Percentiles rank a stretch among this genome's conserved stretches.
Conservation (phyloP, 1,140 invertebrate species). For the Zaprionus kolodkinae region DNA sequence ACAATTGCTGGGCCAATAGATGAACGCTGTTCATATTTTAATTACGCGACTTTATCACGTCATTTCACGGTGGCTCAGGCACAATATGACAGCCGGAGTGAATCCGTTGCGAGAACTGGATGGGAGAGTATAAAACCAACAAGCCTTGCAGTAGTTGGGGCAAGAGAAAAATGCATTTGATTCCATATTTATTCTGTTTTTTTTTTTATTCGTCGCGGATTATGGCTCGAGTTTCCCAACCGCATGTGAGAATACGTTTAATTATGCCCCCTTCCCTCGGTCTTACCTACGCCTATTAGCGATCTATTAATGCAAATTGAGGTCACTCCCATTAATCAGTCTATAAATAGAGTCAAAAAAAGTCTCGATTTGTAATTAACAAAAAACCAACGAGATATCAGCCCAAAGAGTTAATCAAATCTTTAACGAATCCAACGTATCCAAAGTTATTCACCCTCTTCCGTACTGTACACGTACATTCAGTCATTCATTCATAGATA, state of each 20-base stretch:
- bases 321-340: constrained; percentile 42
- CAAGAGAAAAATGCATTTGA: background rate
- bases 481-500: background rate
- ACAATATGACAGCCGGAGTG: constrained; percentile 53
- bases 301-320: constrained; percentile 23
- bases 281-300: constrained; percentile 21
- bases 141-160: background rate
- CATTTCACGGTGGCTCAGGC: constrained; percentile 63
- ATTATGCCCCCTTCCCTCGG: background rate
- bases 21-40: constrained; percentile 79
- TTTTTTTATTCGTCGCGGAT: background rate
- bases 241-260: background rate
- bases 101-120: constrained; percentile 2
- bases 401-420: constrained; percentile 28
- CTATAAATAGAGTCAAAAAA: constrained; percentile 30
- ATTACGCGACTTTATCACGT: constrained; percentile 79
- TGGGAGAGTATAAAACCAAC: background rate
- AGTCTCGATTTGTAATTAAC: constrained; percentile 56
- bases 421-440: constrained; percentile 36
- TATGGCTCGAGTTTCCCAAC: background rate
- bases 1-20: constrained; percentile 53
- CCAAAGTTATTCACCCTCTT: constrained; percentile 25
- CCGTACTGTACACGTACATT: background rate
- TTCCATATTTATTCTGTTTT: background rate
- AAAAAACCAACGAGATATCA: constrained; percentile 35